A percentile compares a stretch with the other conserved stretches of the same genome.
phyloP scores from a whole-genome alignment of 2,888 invertebrate genomes.

The Nomada lathburiana region DNA sequence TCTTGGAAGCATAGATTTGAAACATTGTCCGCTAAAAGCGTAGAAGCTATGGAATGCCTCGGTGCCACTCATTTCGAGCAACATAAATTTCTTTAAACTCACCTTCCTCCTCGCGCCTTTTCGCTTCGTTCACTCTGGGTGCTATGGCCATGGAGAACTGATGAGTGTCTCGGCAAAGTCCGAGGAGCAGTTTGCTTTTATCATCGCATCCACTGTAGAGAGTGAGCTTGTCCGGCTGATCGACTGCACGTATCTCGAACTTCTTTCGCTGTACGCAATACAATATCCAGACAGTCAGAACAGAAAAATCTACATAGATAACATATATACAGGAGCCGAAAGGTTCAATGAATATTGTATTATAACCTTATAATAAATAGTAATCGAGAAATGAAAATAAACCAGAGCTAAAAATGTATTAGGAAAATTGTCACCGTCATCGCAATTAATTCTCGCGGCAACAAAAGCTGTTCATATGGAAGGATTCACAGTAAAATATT shows the following conservation, averaged over 20 bases:
- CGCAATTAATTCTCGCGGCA: too few relatives aligned
- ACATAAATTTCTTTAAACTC: constrained; percentile 4
- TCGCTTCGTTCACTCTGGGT: constrained; percentile 92
- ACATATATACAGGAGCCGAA: too few relatives aligned
- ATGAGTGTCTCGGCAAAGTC: constrained; percentile 96
- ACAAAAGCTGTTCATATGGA: too few relatives aligned
- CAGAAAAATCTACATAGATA: too few relatives aligned
- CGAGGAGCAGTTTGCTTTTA: constrained; percentile 95
- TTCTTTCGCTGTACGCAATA: constrained; percentile 90
- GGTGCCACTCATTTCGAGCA: background rate
- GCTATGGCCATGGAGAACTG: constrained; percentile 97
- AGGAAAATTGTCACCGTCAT: too few relatives aligned
- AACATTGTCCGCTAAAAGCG: background rate
- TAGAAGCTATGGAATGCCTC: background rate
- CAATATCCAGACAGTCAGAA: constrained; percentile 13
- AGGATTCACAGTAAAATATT: too few relatives aligned
- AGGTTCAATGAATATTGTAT: too few relatives aligned
- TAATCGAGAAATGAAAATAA: too few relatives aligned
- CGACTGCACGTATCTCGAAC: constrained; percentile 97
- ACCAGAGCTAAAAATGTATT: too few relatives aligned
- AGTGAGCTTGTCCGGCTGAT: constrained; percentile 91
- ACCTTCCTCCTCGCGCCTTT: constrained; percentile 93
- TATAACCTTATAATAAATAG: too few relatives aligned
- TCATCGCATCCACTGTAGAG: constrained; percentile 97
- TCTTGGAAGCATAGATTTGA: background rate